phyloP scores from a whole-genome alignment of 2,113 vertebrate species.

The Bos javanicus region DNA sequence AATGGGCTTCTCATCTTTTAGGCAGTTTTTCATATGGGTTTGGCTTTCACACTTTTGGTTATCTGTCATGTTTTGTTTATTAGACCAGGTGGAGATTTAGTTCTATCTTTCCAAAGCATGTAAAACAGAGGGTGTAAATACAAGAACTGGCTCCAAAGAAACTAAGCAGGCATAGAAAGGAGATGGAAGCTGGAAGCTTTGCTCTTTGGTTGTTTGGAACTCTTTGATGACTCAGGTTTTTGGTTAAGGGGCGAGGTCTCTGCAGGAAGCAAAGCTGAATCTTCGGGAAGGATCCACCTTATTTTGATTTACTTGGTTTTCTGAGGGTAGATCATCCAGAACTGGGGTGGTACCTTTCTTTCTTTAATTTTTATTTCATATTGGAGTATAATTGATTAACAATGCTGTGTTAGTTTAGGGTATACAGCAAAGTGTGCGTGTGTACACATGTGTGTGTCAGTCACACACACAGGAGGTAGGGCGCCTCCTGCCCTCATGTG shows the following conservation, averaged over 20 bases:
- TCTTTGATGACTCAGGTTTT: neutral
- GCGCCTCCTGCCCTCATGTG: neutral
- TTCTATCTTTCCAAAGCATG: slow-evolving; percentile 38
- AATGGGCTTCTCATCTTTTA: slow-evolving; percentile 39
- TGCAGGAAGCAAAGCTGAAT: neutral
- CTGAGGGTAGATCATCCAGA: neutral
- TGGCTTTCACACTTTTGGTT: slow-evolving; percentile 45
- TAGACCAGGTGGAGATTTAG: slow-evolving; percentile 41
- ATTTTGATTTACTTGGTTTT: neutral
- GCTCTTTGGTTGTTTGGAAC: neutral
- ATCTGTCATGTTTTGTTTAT: slow-evolving; percentile 49
- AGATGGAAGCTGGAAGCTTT: neutral
- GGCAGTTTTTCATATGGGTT: slow-evolving; percentile 60
- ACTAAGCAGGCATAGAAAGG: neutral
- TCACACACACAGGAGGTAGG: neutral
- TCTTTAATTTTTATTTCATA: neutral
- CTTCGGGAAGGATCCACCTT: neutral
- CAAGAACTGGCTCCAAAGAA: neutral
- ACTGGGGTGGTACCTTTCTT: neutral
- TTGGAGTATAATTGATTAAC: neutral
- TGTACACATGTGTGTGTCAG: neutral
- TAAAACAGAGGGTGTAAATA: neutral
- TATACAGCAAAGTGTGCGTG: neutral
- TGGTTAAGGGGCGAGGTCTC: neutral
- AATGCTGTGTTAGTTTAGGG: neutral